These are phyloP conservation scores for Sipha maydis DNA, from an alignment of 2,888 invertebrate genomes.

Conservation along the genomic window DNA sequence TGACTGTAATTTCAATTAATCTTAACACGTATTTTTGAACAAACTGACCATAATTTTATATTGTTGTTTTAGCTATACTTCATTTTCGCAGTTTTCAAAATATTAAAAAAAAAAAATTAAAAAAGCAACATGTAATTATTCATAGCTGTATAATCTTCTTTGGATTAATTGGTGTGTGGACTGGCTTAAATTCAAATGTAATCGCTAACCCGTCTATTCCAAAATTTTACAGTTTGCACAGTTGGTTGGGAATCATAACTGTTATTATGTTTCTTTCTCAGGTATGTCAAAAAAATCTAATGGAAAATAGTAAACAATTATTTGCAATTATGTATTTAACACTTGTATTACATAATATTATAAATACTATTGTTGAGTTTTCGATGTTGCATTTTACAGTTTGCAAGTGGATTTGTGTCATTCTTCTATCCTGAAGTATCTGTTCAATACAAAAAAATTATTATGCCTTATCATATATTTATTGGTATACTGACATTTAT, in stretches of 20 bases:
- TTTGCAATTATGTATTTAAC: background rate
- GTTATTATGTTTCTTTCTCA: constrained; percentile 79
- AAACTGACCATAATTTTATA: background rate
- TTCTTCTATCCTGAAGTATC: constrained; percentile 81
- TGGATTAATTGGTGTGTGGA: constrained; percentile 76
- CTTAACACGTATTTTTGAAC: too few species aligned
- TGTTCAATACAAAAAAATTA: constrained; percentile 72
- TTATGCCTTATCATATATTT: constrained; percentile 81
- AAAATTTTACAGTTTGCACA: constrained; percentile 81
- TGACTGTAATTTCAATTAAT: too few species aligned
- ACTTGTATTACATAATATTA: too few species aligned
- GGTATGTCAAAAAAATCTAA: constrained; percentile 68
- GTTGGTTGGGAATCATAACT: constrained; percentile 82
- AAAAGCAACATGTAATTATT: constrained; percentile 78
- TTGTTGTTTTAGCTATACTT: constrained; percentile 76
- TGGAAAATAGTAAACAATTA: background rate
- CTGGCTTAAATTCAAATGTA: constrained; percentile 86
- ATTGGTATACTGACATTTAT: constrained; percentile 80
- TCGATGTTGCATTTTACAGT: constrained; percentile 69
- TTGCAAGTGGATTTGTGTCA: constrained; percentile 77
- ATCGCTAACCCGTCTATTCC: constrained; percentile 71
- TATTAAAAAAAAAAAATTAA: constrained; percentile 78
- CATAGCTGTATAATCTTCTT: constrained; percentile 76
- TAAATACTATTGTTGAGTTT: background rate
- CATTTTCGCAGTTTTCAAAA: constrained; percentile 82